phyloP scores from a whole-genome alignment of 2,888 invertebrate genomes.

The Nomada lathburiana region DNA sequence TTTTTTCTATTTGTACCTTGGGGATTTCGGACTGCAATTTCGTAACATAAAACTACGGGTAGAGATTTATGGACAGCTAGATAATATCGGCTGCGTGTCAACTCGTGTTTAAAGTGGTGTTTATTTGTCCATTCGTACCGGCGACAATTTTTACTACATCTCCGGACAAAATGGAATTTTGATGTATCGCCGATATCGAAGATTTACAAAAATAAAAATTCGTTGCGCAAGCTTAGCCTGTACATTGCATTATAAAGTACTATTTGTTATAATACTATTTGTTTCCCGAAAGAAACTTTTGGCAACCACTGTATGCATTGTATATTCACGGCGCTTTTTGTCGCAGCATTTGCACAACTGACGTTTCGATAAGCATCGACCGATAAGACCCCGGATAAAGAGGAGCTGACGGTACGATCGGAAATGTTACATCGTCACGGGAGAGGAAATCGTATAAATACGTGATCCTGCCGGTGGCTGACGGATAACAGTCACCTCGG shows the following conservation, averaged over 20 bases:
- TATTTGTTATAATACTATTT: too few species aligned
- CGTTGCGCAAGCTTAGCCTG: too few species aligned
- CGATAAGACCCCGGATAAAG: slow-evolving; percentile 42
- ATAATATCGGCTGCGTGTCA: too few species aligned
- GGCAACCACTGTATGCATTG: too few species aligned
- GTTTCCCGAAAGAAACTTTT: too few species aligned
- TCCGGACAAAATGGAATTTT: too few species aligned
- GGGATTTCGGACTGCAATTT: slow-evolving; percentile 1
- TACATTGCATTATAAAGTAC: too few species aligned
- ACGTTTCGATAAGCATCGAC: slow-evolving; percentile 35
- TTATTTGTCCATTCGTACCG: too few species aligned
- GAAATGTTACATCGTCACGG: slow-evolving; percentile 58
- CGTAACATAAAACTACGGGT: background rate
- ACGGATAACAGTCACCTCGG: slow-evolving; percentile 78
- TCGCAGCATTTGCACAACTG: slow-evolving; percentile 17
- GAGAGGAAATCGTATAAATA: slow-evolving; percentile 74
- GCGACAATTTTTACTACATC: too few species aligned
- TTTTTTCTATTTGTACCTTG: background rate
- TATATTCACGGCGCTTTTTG: slow-evolving; percentile 10
- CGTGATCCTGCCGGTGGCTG: slow-evolving; percentile 74
- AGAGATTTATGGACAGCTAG: background rate
- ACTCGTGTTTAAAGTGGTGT: background rate
- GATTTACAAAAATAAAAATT: too few species aligned
- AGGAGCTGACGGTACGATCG: slow-evolving; percentile 47
- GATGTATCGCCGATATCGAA: too few species aligned